Base-by-base conservation (phyloP, 2,888 invertebrate species). In the Chouioia cunea region DNA sequence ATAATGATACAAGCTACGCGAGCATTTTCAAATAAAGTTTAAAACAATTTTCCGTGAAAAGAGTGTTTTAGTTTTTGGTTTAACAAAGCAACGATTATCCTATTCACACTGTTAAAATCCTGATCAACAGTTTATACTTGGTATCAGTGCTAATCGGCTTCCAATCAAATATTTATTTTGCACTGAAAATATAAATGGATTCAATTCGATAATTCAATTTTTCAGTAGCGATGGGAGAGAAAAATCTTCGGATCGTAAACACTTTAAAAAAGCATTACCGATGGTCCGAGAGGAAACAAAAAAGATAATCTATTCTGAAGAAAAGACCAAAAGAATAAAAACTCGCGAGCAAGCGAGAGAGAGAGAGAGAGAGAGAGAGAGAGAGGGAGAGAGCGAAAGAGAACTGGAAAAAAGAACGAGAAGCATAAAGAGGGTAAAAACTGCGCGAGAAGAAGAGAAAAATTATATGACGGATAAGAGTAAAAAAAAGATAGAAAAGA, bases 211-310 rank as follows among this genome's bases (percentile, higher is more conserved):
- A 36, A 36, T 36, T 8, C 36, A 36, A 36, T n/a, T n/a, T n/a
- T n/a, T n/a, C n/a, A n/a, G n/a, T 10, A 36, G 6, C 10, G 12
- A 36, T 15, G 18, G 56, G 70, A 66, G 67, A 70, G 65, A 71
- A 64, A 70, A 57, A 59, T 73, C 67, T 73, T 73, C 72, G 36
- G 59, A 59, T 59, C 16, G 50, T 59, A 22, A 65, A 65, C 60
- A 64, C 68, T 53, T 36, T 69, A 73, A 73, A 73, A 67, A 65
- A 70, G 62, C 75, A 70, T 62, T 63, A 57, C 65, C 65, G 69
- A 69, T 63, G 68, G 64, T 47, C 20, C 16, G 36, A 22, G 43
- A 12, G 18, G 52, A 48, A 65, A 50, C 44, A 44, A 54, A 47
- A 57, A 54, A 48, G 62, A 68, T 62, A 68, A 68, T 62, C 43